These are phyloP conservation scores for Cardiocondyla obscurior DNA, from an alignment of 1,140 invertebrate species.

Conservation along the genomic window DNA sequence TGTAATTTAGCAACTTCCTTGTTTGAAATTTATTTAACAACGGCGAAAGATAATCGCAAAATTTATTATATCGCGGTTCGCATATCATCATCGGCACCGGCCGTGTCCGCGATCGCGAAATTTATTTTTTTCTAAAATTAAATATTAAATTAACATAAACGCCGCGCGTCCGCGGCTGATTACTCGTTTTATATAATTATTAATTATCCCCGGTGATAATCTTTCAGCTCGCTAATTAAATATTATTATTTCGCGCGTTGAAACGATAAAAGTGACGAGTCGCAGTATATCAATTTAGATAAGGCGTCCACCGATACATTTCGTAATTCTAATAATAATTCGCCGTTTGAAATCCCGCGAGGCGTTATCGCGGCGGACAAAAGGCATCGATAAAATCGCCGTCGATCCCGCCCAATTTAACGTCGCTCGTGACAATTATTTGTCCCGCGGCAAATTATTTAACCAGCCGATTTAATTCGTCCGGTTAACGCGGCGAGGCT, in stretches of 20 bases:
- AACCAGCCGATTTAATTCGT: neutral
- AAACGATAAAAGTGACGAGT: slow-evolving; percentile 17
- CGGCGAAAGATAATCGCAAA: slow-evolving; percentile 9
- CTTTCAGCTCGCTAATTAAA: slow-evolving; percentile 29
- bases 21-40: slow-evolving; percentile 38
- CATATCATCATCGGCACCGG: slow-evolving; percentile 18
- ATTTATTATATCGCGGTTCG: slow-evolving; percentile 25
- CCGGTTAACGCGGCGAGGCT: neutral
- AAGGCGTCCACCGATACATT: neutral
- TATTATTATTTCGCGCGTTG: slow-evolving; percentile 2
- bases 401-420: slow-evolving; percentile 11
- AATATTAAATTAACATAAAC: slow-evolving; percentile 20
- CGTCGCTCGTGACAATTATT: neutral
- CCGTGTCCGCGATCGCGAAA: no score
- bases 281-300: slow-evolving; percentile 3
- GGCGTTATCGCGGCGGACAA: neutral
- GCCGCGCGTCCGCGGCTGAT: neutral
- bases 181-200: slow-evolving; percentile 27
- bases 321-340: slow-evolving; percentile 17
- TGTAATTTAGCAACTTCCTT: slow-evolving; percentile 49
- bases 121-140: neutral
- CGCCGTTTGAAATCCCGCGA: neutral
- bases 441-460: slow-evolving; percentile 23
- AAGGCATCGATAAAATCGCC: neutral
- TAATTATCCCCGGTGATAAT: slow-evolving; percentile 31